Percentiles rank a stretch among this genome's conserved stretches.
These are phyloP conservation scores for Chromis chromis DNA, from an alignment of 2,797 vertebrate genomes.

Conservation along the genomic window DNA sequence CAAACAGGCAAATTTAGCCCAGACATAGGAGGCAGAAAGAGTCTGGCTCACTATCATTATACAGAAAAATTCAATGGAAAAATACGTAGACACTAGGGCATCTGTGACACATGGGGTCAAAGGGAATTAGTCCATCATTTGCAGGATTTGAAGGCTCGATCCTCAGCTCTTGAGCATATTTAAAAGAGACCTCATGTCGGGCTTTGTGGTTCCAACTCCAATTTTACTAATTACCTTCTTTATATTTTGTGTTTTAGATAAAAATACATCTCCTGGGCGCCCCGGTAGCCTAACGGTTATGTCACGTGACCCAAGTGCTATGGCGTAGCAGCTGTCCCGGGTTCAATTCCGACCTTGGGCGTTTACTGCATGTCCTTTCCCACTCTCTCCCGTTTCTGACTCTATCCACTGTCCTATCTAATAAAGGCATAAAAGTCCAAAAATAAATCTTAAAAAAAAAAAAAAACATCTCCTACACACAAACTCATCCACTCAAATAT, in stretches of 20 bases:
- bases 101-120: neutral
- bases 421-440: no score
- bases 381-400: no score
- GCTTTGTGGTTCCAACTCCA: neutral
- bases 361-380: no score
- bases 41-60: neutral
- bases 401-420: no score
- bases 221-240: neutral
- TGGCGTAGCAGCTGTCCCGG: no score
- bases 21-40: neutral
- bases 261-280: neutral
- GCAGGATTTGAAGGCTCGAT: neutral
- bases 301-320: no score
- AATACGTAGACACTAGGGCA: neutral
- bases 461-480: neutral
- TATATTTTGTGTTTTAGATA: neutral
- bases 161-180: neutral
- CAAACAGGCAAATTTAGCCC: neutral
- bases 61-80: neutral
- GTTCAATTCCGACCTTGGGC: no score
- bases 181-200: neutral
- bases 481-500: neutral
- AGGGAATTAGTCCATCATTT: neutral
- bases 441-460: no score
- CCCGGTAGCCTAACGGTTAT: no score